These are phyloP conservation scores for Porites divaricata DNA, from an alignment of 92 coral and sea anemone species.

Conservation along the genomic window DNA sequence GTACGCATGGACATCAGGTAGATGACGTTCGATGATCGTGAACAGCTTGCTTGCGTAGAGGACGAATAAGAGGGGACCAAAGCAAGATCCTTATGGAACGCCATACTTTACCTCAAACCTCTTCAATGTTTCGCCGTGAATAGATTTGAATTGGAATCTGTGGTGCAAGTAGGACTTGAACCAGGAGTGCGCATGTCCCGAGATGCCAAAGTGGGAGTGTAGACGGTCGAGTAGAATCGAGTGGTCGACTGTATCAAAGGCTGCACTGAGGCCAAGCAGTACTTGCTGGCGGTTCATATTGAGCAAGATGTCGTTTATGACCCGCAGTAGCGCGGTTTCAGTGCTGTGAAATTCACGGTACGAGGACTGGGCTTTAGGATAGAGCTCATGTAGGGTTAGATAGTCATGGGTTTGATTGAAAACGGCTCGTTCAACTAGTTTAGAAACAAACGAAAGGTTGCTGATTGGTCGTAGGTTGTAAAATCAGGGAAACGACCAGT, in stretches of 20 bases:
- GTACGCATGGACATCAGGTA: background rate
- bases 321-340: constrained; percentile 1
- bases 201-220: background rate
- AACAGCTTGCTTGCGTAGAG: background rate
- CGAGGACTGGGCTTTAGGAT: background rate
- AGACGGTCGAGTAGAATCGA: background rate
- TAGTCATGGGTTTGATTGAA: constrained; percentile 29
- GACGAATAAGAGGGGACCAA: background rate
- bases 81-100: no score
- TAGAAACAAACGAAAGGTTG: constrained; percentile 54
- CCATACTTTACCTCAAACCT: background rate
- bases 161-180: background rate
- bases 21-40: background rate
- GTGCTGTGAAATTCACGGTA: background rate
- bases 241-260: background rate
- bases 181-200: background rate
- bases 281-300: background rate
- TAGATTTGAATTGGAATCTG: background rate
- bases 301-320: background rate
- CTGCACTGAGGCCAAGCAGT: background rate
- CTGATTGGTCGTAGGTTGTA: constrained; percentile 60
- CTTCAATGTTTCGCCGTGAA: background rate
- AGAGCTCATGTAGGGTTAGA: constrained; percentile 14
- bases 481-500: constrained; percentile 62
- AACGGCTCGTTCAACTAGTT: constrained; percentile 29